A percentile compares a stretch with the other conserved stretches of the same genome.
Conservation (phyloP, 2,113 vertebrate genomes). For the Brevimyrus niger region DNA sequence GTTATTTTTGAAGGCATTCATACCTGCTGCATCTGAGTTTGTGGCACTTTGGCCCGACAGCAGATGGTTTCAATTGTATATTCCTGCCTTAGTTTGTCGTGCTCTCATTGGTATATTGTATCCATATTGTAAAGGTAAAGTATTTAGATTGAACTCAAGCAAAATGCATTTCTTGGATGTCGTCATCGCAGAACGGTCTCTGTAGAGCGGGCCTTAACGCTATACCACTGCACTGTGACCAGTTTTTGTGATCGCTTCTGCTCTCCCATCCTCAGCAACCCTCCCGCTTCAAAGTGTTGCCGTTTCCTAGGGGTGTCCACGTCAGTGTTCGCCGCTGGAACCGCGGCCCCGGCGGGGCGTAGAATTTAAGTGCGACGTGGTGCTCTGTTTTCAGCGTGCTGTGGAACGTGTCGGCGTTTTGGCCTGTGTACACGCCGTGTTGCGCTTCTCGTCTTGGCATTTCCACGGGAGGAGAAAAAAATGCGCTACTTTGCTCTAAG, state of each 20-base stretch:
- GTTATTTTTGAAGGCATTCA: neutral
- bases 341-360: neutral
- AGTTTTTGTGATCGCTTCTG: neutral
- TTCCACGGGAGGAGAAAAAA: neutral
- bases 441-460: neutral
- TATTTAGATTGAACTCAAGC: neutral
- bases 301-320: neutral
- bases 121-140: neutral
- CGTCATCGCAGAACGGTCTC: neutral
- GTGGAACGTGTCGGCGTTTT: neutral
- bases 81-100: neutral
- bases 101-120: neutral
- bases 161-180: neutral
- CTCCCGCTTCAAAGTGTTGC: neutral
- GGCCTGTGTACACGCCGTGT: neutral
- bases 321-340: neutral
- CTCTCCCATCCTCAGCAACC: neutral
- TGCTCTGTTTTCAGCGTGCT: neutral
- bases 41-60: neutral
- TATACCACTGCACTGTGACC: constrained; percentile 15
- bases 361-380: neutral
- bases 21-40: neutral
- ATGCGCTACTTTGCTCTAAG: neutral
- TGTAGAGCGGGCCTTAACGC: constrained; percentile 3
- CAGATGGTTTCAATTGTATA: neutral